Percentiles rank a stretch among this genome's conserved stretches.
Evolutionary conservation across 1,140 invertebrate species (phyloP).

Genomic region (Tetraneura akinire): DNA sequence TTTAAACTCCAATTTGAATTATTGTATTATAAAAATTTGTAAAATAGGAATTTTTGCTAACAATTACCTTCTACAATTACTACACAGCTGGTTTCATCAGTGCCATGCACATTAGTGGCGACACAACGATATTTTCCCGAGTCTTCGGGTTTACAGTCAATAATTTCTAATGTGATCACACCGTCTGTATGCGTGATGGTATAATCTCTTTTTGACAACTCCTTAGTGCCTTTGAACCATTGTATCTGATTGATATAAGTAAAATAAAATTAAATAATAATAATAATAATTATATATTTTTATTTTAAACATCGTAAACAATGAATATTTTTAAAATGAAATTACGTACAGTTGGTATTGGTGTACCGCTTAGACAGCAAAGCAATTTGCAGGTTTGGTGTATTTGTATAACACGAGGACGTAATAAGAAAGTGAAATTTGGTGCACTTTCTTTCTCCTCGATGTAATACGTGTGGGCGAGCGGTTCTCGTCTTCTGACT

Average conservation of each 20-base stretch:
- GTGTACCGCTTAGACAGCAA: conserved; percentile 92
- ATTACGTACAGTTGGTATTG: conserved; percentile 77
- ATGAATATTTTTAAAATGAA: too few relatives aligned
- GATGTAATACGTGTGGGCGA: conserved; percentile 85
- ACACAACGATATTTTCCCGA: conserved; percentile 94
- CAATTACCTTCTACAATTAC: conserved; percentile 92
- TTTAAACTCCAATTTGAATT: too few relatives aligned
- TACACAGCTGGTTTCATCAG: conserved; percentile 91
- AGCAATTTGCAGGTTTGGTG: conserved; percentile 93
- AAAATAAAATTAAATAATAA: background rate
- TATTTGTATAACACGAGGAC: conserved; percentile 96
- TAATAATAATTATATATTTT: too few relatives aligned
- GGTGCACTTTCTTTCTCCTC: conserved; percentile 88
- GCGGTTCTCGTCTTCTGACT: conserved; percentile 74
- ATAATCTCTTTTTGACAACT: conserved; percentile 88
- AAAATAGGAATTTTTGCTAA: background rate
- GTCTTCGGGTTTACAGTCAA: conserved; percentile 89
- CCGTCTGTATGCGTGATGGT: conserved; percentile 87
- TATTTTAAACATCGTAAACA: too few relatives aligned
- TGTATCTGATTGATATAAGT: conserved; percentile 61
- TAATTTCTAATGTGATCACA: conserved; percentile 94
- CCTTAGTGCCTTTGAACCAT: conserved; percentile 92
- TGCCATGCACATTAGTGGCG: conserved; percentile 88
- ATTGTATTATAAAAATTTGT: background rate
- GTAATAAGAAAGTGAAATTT: conserved; percentile 93